A percentile compares a stretch with the other conserved stretches of the same genome.
phyloP scores from a whole-genome alignment of 2,888 invertebrate species.

The Sympetrum striolatum region DNA sequence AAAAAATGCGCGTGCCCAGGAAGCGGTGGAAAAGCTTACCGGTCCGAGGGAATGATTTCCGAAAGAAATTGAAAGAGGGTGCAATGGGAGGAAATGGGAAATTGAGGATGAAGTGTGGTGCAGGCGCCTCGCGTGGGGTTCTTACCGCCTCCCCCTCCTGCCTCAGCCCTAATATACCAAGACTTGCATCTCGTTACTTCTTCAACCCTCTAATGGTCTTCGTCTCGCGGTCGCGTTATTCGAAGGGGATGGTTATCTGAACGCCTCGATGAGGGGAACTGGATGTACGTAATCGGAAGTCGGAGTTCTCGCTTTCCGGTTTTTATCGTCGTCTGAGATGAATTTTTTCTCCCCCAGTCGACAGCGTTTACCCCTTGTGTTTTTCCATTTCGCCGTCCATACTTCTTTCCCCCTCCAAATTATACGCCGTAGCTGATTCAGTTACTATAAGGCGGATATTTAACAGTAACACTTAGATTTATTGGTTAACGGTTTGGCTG shows the following conservation, averaged over 20 bases:
- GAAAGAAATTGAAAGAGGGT: conserved; percentile 15
- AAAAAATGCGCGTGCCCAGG: neutral
- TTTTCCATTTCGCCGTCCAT: too few species aligned
- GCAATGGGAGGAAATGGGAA: neutral
- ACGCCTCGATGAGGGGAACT: neutral
- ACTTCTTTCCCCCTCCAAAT: too few species aligned
- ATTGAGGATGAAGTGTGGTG: neutral
- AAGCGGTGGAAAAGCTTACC: neutral
- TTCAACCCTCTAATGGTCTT: neutral
- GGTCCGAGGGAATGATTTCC: conserved; percentile 3
- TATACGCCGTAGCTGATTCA: too few species aligned
- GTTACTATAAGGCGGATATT: too few species aligned
- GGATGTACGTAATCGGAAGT: neutral
- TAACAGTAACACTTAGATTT: too few species aligned
- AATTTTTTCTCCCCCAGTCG: too few species aligned
- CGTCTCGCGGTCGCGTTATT: neutral
- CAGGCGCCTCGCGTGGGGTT: neutral
- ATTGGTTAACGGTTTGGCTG: too few species aligned
- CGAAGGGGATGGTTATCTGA: neutral
- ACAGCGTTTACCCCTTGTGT: too few species aligned
- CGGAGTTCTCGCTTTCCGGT: neutral
- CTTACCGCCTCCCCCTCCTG: neutral
- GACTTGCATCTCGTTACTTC: neutral
- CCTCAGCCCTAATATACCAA: neutral
- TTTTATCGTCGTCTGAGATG: neutral